Base-by-base conservation (phyloP, 1,140 invertebrate species). In the Daktulosphaira vitifoliae region DNA sequence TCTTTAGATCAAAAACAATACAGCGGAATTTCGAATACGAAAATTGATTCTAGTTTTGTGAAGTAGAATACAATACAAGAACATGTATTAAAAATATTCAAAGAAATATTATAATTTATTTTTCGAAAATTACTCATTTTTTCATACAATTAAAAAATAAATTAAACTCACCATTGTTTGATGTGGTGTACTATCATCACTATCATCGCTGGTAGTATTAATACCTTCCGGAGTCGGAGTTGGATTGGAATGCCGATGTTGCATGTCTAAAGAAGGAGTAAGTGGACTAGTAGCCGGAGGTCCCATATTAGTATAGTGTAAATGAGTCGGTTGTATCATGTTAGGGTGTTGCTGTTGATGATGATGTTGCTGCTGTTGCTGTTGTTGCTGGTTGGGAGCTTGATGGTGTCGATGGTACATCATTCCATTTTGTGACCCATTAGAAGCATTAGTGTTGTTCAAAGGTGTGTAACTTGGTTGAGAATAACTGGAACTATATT, bases 141-240 rank as follows among this genome's bases (percentile, higher is more conserved):
- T n/a, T n/a, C n/a, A n/a, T n/a, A n/a, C n/a, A n/a, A n/a, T n/a
- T n/a, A n/a, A n/a, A n/a, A n/a, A n/a, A n/a, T n/a, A n/a, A n/a
- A n/a, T n/a, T n/a, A 50, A 26, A 71, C 73, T 78, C 71, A 84
- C 83, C 77, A 84, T 80, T 6, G 80, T 81, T 15, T 82, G 77
- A 73, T 84, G 83, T 37, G 88, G 87, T 20, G 88, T 85, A 75
- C 87, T 89, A 72, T 92, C 90, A 75, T 92, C 89, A 71, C 88
- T 90, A 71, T 91, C 89, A 73, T 92, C 89, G 75, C 87, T 90
- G 9, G 88, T 90, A 26, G 85, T 82, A 29, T 78, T 82, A 54
- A 78, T 72, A 1, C 66, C 79, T 50, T 76, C 74, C 22, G 77
- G 79, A 37, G 79, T 74, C n/a, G 71, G 73, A 23, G 78, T 79